Base-by-base conservation (phyloP, 2,888 invertebrate genomes). In the Mimachlamys varia region DNA sequence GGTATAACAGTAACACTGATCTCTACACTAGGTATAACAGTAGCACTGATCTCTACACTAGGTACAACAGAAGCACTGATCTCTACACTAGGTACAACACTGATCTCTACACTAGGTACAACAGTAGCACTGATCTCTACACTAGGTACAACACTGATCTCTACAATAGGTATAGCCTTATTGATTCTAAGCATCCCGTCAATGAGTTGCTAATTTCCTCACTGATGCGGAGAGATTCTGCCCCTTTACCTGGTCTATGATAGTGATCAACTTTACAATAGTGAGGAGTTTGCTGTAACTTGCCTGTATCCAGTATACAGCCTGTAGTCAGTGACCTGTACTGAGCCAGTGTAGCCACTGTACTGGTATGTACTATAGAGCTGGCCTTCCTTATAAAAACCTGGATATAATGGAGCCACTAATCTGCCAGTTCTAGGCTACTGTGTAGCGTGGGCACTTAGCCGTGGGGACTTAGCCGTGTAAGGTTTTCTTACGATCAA, bases 131-230 rank as follows among this genome's bases (percentile, higher is more conserved):
- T 58, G 58, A 58, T 58, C 19, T 4, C 58, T 58, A n/a, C n/a
- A n/a, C n/a, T n/a, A n/a, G n/a, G n/a, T n/a, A n/a, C n/a, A n/a
- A n/a, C n/a, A n/a, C n/a, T n/a, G n/a, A n/a, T 58, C n/a, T n/a
- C 58, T 58, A n/a, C 22, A 22, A 2, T 76, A 76, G 76, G 33
- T 76, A 62, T 62, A 33, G 12, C 13, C 27, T 12, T 76, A 76
- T 76, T 33, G 76, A 76, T 76, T 33, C 33, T 12, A 27, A 27
- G 33, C 76, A 76, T 76, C 12, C 76, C 27, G 27, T 27, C 33
- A 76, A 76, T 76, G 33, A 33, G 76, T 33, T 33, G 76, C 76
- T 76, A 76, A 76, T 76, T 76, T 76, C 76, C 76, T 27, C 76
- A 76, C 76, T 76, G 76, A 76, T 33, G 76, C 76, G 33, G 76